These are phyloP conservation scores for Muntiacus muntjak DNA, from an alignment of 2,113 vertebrate genomes.

Conservation along the genomic window DNA sequence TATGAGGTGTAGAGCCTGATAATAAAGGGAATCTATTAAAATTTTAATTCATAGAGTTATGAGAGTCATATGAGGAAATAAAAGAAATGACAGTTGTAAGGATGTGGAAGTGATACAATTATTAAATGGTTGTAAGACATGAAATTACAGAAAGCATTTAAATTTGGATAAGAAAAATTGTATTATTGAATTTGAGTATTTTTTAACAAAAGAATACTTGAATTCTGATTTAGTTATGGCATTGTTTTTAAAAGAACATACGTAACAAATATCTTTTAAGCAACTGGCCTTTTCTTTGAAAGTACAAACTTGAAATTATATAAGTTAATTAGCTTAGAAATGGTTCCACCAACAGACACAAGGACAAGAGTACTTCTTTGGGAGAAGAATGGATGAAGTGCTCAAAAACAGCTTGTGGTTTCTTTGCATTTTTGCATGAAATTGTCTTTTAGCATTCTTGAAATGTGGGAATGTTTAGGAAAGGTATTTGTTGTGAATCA, in stretches of 20 bases:
- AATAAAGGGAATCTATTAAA: not conserved
- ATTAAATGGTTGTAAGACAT: not conserved
- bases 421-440: conserved; percentile 73
- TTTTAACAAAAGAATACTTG: conserved; percentile 13
- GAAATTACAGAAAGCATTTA: not conserved
- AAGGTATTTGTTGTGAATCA: conserved; percentile 71
- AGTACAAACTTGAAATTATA: conserved; percentile 32
- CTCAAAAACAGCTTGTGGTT: conserved; percentile 75
- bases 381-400: conserved; percentile 66
- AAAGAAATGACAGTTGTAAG: not conserved
- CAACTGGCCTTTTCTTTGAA: conserved; percentile 25
- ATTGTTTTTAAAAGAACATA: conserved; percentile 42
- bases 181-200: conserved; percentile 41
- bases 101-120: not conserved
- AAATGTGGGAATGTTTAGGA: conserved; percentile 71
- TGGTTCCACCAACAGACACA: conserved; percentile 50
- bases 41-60: not conserved
- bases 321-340: conserved; percentile 47
- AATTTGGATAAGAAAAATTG: conserved; percentile 11
- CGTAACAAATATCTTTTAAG: conserved; percentile 39
- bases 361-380: conserved; percentile 67
- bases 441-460: conserved; percentile 55
- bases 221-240: conserved; percentile 29
- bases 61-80: not conserved
- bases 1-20: not conserved